Evolutionary conservation across 2,113 vertebrate species (phyloP).

Genomic region (Myotis davidii): DNA sequence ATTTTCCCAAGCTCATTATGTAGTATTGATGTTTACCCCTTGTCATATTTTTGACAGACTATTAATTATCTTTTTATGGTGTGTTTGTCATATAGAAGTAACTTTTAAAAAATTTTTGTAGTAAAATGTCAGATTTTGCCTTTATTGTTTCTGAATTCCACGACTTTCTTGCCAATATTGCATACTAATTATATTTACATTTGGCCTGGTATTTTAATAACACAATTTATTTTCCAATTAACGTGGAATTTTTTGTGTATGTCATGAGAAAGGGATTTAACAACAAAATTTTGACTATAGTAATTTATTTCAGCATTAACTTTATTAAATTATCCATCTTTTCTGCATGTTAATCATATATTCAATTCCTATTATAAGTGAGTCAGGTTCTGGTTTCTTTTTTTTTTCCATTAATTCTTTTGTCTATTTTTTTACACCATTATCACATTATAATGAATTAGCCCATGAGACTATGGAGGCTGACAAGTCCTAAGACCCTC

Average conservation of each 20-base stretch:
- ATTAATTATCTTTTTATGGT: neutral
- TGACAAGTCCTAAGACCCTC: neutral
- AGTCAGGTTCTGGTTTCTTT: neutral
- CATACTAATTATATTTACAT: neutral
- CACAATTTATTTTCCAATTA: neutral
- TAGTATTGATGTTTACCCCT: neutral
- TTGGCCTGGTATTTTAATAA: neutral
- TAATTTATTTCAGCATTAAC: neutral
- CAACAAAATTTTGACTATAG: neutral
- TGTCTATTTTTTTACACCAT: neutral
- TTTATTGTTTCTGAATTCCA: neutral
- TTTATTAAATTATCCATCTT: neutral
- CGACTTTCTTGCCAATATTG: neutral
- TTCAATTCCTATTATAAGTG: neutral
- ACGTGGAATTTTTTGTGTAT: neutral
- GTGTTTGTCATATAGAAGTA: neutral
- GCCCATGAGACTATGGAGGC: neutral
- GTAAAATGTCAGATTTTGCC: slow-evolving; percentile 36
- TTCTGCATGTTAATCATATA: neutral
- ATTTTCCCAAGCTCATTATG: neutral
- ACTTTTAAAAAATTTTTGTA: neutral
- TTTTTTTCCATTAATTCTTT: neutral
- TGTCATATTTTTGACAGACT: neutral
- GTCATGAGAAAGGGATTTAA: neutral
- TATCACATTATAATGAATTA: neutral